These are phyloP conservation scores for Acarapis woodi DNA, from an alignment of 1,140 invertebrate species.

Conservation along the genomic window DNA sequence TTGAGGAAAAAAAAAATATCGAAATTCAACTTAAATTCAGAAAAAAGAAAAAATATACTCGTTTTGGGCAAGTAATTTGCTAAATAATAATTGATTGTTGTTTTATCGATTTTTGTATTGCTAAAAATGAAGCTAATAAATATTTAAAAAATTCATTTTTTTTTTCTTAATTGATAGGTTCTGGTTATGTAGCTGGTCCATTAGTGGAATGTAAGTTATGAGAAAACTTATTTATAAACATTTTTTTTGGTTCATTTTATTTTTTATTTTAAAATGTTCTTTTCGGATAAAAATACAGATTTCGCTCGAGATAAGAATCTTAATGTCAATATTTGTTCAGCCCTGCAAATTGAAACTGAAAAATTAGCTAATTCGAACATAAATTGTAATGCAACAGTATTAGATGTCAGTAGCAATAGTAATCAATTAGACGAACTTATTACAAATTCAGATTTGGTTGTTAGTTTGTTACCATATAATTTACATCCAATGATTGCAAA, in stretches of 20 bases:
- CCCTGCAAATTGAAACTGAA: conserved; percentile 32
- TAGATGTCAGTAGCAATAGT: conserved; percentile 38
- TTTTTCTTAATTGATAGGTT: too few relatives aligned
- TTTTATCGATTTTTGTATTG: too few relatives aligned
- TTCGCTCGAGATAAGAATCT: conserved; percentile 45
- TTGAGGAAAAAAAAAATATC: conserved; percentile 26
- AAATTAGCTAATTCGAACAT: conserved; percentile 37
- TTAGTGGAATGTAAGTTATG: conserved; percentile 90
- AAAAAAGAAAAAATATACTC: conserved; percentile 28
- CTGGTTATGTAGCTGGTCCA: conserved; percentile 73
- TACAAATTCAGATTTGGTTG: conserved; percentile 37
- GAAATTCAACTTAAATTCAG: conserved; percentile 7
- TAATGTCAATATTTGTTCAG: conserved; percentile 35
- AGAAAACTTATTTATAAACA: too few relatives aligned
- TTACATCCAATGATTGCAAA: conserved; percentile 54
- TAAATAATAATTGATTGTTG: too few relatives aligned
- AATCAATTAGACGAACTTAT: conserved; percentile 40
- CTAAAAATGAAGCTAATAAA: too few relatives aligned
- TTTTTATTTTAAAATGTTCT: too few relatives aligned
- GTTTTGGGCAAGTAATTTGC: too few relatives aligned
- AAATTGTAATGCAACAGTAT: conserved; percentile 44
- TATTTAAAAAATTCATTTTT: too few relatives aligned
- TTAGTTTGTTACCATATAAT: conserved; percentile 73
- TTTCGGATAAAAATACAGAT: too few relatives aligned
- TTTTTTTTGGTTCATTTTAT: too few relatives aligned